Conservation (phyloP, 2,113 vertebrate genomes). For the Todiramphus saurophagus region DNA sequence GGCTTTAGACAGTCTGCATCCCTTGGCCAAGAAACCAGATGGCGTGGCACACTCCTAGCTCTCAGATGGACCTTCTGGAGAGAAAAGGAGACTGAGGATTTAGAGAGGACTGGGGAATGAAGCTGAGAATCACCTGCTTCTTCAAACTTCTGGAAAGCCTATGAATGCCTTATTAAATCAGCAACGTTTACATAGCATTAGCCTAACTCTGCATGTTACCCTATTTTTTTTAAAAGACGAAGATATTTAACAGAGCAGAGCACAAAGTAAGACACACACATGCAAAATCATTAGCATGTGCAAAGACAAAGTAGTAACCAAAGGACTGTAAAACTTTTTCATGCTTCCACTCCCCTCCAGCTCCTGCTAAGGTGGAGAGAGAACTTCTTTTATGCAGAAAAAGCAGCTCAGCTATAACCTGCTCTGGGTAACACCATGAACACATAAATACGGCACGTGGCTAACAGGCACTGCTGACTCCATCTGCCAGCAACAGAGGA, state of each 20-base stretch:
- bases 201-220: not conserved
- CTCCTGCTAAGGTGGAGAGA: not conserved
- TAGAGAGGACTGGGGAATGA: not conserved
- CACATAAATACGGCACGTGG: not conserved
- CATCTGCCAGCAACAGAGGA: conserved; percentile 16
- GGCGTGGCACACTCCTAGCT: not conserved
- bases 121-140: not conserved
- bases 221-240: not conserved
- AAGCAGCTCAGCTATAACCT: not conserved
- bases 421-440: not conserved
- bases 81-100: not conserved
- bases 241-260: not conserved
- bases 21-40: not conserved
- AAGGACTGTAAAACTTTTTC: not conserved
- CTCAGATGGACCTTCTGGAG: not conserved
- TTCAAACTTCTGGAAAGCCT: not conserved
- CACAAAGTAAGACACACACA: not conserved
- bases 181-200: not conserved
- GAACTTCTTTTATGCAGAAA: not conserved
- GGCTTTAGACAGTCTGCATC: not conserved
- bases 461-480: not conserved
- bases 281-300: not conserved
- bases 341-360: not conserved
- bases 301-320: not conserved
- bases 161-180: not conserved